Base-by-base conservation (phyloP, 2,888 invertebrate genomes). In the Heliconius cydno region DNA sequence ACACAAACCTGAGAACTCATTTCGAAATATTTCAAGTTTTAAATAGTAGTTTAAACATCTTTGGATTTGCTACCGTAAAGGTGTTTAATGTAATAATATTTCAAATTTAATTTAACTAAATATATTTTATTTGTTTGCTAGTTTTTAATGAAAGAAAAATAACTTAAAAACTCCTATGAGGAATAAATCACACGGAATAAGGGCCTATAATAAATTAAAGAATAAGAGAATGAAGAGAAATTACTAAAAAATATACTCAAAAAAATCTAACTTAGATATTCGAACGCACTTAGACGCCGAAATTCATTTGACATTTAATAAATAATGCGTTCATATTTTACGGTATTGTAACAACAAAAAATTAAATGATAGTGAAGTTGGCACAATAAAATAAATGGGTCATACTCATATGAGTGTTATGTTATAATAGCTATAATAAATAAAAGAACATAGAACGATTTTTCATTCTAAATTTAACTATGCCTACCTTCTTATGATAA, bases 1-100 rank as follows among this genome's bases (percentile, higher is more conserved):
- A 96, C 96, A 89, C 96, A 96, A 87, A 94, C 88, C 90, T 94
- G 90, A 67, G 91, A 86, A 90, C 91, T 91, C 94, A 95, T 94
- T 85, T 82, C 90, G 88, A 83, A 88, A 22, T 46, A 13, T 66
- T 28, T 13, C 2, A 6, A 22, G 28, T 30, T 75, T 46, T 41
- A 28, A 66, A 46, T 75, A 30, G 12, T 66, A 30, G 12, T 46
- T 46, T 12, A 52, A 15, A 28, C 74, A 78, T 78, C 25, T 74
- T 28, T 46, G 41, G 30, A 57, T 25, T 73, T 38, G 38, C 13
- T 38, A 25, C 13, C 22, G n/a, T n/a, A 73, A n/a, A 30, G n/a
- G 30, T 34, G 10, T 60, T 73, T 34, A 12, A n/a, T 60, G 30
- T 34, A 25, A 70, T 57, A 34, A 30, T 57, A 34, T 60, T 72